phyloP scores from a whole-genome alignment of 2,113 vertebrate genomes.

The Damaliscus lunatus region DNA sequence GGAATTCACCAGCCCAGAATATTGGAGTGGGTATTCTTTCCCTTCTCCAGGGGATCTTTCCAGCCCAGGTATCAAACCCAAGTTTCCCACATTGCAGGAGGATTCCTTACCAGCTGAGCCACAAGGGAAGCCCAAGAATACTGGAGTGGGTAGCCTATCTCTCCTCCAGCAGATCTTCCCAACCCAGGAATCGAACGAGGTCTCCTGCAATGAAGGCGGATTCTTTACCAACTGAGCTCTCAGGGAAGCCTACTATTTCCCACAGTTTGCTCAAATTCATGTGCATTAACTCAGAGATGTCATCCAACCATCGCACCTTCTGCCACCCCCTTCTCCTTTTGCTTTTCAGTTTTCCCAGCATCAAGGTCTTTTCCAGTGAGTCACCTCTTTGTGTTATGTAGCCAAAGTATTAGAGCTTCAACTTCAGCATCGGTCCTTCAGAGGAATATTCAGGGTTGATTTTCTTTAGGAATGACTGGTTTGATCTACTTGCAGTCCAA shows the following conservation, averaged over 20 bases:
- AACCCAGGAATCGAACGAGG: rapidly evolving
- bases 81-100: not conserved
- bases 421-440: not conserved
- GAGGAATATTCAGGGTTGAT: not conserved
- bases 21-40: not conserved
- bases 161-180: not conserved
- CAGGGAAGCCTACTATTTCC: not conserved
- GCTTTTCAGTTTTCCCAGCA: not conserved
- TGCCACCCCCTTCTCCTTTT: not conserved
- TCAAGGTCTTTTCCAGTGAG: not conserved
- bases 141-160: not conserved
- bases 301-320: not conserved
- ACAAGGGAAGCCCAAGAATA: not conserved
- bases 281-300: not conserved
- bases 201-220: not conserved
- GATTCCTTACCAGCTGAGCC: not conserved
- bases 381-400: rapidly evolving
- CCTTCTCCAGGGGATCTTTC: not conserved
- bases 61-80: not conserved
- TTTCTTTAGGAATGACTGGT: not conserved
- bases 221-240: not conserved
- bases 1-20: not conserved
- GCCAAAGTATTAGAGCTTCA: not conserved
- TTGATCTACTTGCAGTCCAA: not conserved
- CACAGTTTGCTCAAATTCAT: not conserved